These are phyloP conservation scores for Apotomis capreana DNA, from an alignment of 2,888 invertebrate species.

Conservation along the genomic window DNA sequence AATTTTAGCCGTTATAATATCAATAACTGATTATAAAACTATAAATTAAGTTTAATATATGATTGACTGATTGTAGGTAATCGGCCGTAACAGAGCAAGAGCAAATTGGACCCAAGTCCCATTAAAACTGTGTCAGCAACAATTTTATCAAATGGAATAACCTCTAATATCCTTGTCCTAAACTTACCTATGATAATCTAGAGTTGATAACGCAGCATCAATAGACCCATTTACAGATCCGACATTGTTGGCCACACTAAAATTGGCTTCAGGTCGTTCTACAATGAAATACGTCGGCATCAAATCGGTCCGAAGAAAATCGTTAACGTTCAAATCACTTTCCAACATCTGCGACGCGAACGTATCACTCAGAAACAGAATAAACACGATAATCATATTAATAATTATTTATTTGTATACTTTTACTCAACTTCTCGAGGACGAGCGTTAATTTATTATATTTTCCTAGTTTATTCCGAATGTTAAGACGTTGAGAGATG, in stretches of 20 bases:
- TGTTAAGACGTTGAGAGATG: slow-evolving; percentile 39
- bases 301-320: slow-evolving; percentile 87
- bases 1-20: too few relatives aligned
- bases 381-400: slow-evolving; percentile 29
- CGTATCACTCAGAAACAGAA: slow-evolving; percentile 36
- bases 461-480: slow-evolving; percentile 28
- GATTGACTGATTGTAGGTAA: too few relatives aligned
- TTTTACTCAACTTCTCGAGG: too few relatives aligned
- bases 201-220: slow-evolving; percentile 84
- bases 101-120: too few relatives aligned
- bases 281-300: slow-evolving; percentile 87
- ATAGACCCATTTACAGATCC: slow-evolving; percentile 83
- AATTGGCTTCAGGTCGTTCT: slow-evolving; percentile 59
- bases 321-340: slow-evolving; percentile 83
- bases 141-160: too few relatives aligned
- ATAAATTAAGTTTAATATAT: too few relatives aligned
- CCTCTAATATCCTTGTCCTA: not conserved
- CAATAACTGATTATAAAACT: too few relatives aligned
- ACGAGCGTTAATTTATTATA: too few relatives aligned
- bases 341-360: slow-evolving; percentile 56
- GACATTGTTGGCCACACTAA: slow-evolving; percentile 46
- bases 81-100: too few relatives aligned
- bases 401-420: too few relatives aligned
- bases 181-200: slow-evolving; percentile 87
- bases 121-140: too few relatives aligned